These are phyloP conservation scores for Sitta europaea DNA, from an alignment of 2,113 vertebrate species.

Conservation along the genomic window DNA sequence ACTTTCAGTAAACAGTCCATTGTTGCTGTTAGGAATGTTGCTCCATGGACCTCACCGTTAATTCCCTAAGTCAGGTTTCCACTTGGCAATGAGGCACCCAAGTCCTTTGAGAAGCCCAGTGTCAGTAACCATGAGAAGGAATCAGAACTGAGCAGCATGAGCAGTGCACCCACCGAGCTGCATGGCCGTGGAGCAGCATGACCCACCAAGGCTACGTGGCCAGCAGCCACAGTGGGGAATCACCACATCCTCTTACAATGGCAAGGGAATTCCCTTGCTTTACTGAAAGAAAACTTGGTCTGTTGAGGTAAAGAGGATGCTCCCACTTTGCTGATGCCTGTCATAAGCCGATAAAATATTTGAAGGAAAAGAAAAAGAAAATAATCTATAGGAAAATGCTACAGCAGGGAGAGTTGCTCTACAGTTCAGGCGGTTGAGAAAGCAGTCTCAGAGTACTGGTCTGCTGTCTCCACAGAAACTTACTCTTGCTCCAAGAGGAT, in stretches of 20 bases:
- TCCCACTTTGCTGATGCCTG: background rate
- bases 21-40: background rate
- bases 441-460: background rate
- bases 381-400: background rate
- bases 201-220: background rate
- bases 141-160: background rate
- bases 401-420: background rate
- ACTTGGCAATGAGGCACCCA: background rate
- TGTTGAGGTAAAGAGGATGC: background rate
- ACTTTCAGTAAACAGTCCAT: background rate
- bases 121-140: background rate
- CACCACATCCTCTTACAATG: background rate
- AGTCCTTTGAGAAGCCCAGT: background rate
- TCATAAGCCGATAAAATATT: background rate
- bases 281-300: background rate
- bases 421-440: background rate
- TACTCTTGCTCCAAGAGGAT: background rate
- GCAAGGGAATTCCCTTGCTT: background rate
- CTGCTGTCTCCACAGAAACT: background rate
- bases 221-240: background rate
- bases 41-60: background rate
- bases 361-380: too few species aligned
- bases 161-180: fast-evolving
- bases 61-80: background rate
- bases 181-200: fast-evolving